Evolutionary conservation across 2,797 vertebrate species (phyloP), one percentile per base, ranked within the genome.

Genomic region (Rallus crepitans): DNA sequence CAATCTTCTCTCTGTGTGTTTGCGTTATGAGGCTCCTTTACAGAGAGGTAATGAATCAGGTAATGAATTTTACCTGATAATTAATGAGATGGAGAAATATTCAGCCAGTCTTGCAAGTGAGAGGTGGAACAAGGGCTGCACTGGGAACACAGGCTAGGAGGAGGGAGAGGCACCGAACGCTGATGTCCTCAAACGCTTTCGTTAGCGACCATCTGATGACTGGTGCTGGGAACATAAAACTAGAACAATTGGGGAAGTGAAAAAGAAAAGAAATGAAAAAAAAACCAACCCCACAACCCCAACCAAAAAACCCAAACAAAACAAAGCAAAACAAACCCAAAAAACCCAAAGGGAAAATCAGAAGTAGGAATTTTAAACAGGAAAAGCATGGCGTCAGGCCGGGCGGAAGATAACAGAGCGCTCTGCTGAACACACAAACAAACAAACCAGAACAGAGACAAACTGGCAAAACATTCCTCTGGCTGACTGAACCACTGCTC

Each of bases 381-480:
- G 99, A 99, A 99, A 98, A 99, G 98, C 97, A 97, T 98, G 99
- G 99, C 99, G 99, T 99, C 99, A 98, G 99, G 98, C 98, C 97
- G 98, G 98, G 98, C 98, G 97, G 98, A 98, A 99, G 99, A 99
- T 99, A 99, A 99, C 97, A 96, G 98, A 98, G 98, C 86, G 87
- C 98, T 94, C 96, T 57, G 97, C 98, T 98, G 98, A 98, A 97
- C 98, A 99, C 98, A 99, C 99, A 99, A 99, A 99, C 98, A 99
- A 97, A 97, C 97, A 97, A 85, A 81, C 94, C 94, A 82, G 78
- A 84, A 72, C 89, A 52, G 81, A 96, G 95, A 94, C 93, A 94
- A 79, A 82, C 75, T 89, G 91, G 96, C 95, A 97, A 98, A 98
- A 97, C 96, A 60, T 57, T 97, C 98, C 97, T 97, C 98, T 98